These are phyloP conservation scores for Spodoptera picta DNA, from an alignment of 2,888 invertebrate genomes.

Conservation along the genomic window DNA sequence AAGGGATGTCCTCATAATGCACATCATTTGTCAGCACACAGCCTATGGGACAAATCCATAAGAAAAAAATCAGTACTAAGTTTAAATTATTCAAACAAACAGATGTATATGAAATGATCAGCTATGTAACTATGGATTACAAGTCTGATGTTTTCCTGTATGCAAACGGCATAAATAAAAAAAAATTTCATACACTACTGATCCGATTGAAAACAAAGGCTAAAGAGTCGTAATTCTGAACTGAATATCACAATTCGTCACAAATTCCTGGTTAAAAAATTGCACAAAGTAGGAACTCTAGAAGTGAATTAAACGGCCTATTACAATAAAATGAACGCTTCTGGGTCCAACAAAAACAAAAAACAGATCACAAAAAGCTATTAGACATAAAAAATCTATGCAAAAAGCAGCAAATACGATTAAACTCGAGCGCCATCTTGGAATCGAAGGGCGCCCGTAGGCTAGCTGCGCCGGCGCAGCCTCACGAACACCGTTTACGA, in stretches of 20 bases:
- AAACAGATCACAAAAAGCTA: conserved; percentile 35
- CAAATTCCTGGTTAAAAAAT: conserved; percentile 3
- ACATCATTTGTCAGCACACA: too few relatives aligned
- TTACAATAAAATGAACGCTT: conserved; percentile 33
- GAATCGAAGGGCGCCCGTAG: conserved; percentile 75
- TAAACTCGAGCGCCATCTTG: conserved; percentile 74
- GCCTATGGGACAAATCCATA: too few relatives aligned
- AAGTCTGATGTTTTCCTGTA: too few relatives aligned
- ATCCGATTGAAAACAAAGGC: too few relatives aligned
- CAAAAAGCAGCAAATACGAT: conserved; percentile 59
- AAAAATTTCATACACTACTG: too few relatives aligned
- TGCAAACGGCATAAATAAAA: too few relatives aligned
- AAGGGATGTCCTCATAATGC: too few relatives aligned
- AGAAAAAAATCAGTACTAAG: too few relatives aligned
- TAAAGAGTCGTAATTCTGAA: neutral
- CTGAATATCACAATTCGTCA: neutral
- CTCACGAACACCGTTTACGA: conserved; percentile 76
- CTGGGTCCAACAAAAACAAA: conserved; percentile 30
- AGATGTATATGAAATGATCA: too few relatives aligned
- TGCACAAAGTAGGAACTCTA: conserved; percentile 26
- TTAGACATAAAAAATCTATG: conserved; percentile 37
- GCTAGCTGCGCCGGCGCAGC: conserved; percentile 65
- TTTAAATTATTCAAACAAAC: too few relatives aligned
- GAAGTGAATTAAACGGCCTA: conserved; percentile 32
- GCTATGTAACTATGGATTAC: too few relatives aligned